These are phyloP conservation scores for Caranx melampygus DNA, from an alignment of 2,113 vertebrate genomes.

Conservation along the genomic window DNA sequence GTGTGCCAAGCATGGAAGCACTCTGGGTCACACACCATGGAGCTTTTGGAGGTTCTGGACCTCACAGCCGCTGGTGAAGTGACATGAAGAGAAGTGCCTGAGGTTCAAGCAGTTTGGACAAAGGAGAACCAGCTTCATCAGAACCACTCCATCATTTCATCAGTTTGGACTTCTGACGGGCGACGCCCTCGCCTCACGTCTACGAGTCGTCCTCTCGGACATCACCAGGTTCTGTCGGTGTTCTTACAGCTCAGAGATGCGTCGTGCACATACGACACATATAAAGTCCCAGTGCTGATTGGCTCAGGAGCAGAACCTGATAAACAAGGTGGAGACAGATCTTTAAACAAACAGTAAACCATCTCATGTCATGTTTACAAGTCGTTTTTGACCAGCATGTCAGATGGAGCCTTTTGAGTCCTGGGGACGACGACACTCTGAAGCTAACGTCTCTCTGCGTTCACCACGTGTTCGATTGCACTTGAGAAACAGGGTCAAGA, in stretches of 20 bases:
- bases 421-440: conserved; percentile 26
- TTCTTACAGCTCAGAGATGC: no score
- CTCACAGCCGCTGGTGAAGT: conserved; percentile 25
- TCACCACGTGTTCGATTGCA: conserved; percentile 58
- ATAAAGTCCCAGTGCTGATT: no score
- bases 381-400: no score
- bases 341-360: no score
- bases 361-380: no score
- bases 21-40: conserved; percentile 24
- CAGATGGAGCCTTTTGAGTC: no score
- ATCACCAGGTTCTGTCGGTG: no score
- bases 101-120: conserved; percentile 52
- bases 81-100: conserved; percentile 80
- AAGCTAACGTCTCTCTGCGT: conserved; percentile 20
- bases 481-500: conserved; percentile 66
- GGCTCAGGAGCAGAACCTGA: no score
- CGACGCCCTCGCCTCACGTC: conserved; percentile 62
- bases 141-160: neutral
- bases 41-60: conserved; percentile 12
- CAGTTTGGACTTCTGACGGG: conserved; percentile 37
- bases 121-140: conserved; percentile 30
- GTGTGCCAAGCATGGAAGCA: conserved; percentile 74
- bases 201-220: neutral
- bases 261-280: no score
- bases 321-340: no score